These are phyloP conservation scores for Prenolepis imparis DNA, from an alignment of 2,888 invertebrate species.

Conservation along the genomic window DNA sequence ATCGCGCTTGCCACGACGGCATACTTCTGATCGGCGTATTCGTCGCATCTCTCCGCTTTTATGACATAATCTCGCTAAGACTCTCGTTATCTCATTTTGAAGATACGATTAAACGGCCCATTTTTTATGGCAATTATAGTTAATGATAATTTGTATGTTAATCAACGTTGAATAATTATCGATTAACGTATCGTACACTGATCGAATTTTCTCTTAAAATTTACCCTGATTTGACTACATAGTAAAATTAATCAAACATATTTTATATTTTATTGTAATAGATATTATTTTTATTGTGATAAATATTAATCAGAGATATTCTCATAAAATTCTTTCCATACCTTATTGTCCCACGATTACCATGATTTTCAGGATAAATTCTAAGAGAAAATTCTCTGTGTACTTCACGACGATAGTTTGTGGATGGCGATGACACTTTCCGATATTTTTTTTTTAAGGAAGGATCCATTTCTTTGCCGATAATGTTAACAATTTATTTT, in stretches of 20 bases:
- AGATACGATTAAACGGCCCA: slow-evolving; percentile 19
- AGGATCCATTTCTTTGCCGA: background rate
- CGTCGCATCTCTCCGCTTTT: slow-evolving; percentile 29
- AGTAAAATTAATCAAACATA: too few relatives aligned
- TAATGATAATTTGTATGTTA: slow-evolving; percentile 31
- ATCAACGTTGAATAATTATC: slow-evolving; percentile 23
- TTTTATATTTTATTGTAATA: too few relatives aligned
- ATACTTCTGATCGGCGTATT: slow-evolving; percentile 19
- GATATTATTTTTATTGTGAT: too few relatives aligned
- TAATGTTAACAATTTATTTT: background rate
- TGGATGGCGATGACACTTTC: background rate
- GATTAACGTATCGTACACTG: background rate
- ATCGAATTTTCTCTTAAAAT: too few relatives aligned
- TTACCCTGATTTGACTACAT: too few relatives aligned
- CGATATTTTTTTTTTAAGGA: background rate
- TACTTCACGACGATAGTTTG: background rate
- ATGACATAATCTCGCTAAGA: slow-evolving; percentile 31
- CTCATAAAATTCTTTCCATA: too few relatives aligned
- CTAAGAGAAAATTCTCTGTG: too few relatives aligned
- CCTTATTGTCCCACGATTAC: too few relatives aligned
- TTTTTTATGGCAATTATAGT: slow-evolving; percentile 30
- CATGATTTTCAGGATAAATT: too few relatives aligned
- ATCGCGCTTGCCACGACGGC: background rate
- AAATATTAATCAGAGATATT: too few relatives aligned
- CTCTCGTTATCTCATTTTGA: slow-evolving; percentile 36